These are phyloP conservation scores for Spea hammondii DNA, from an alignment of 2,797 vertebrate species.

Conservation along the genomic window DNA sequence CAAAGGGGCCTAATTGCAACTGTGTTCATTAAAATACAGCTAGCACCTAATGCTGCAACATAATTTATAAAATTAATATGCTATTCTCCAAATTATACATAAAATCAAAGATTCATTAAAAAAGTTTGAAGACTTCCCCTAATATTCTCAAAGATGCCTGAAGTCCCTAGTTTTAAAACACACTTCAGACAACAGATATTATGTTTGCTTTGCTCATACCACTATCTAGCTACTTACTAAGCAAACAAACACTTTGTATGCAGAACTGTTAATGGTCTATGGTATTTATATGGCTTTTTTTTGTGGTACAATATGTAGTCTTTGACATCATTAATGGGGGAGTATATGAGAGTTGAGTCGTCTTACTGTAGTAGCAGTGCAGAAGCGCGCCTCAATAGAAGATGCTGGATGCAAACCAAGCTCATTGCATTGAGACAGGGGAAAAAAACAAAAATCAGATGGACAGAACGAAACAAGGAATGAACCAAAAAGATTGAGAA, in stretches of 20 bases:
- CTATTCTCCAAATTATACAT: slow-evolving; percentile 55
- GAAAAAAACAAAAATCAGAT: too few species aligned
- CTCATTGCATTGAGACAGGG: too few species aligned
- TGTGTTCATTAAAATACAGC: slow-evolving; percentile 55
- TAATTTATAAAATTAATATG: slow-evolving; percentile 63
- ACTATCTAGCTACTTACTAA: slow-evolving; percentile 56
- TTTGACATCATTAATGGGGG: slow-evolving; percentile 1
- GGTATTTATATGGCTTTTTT: slow-evolving; percentile 63
- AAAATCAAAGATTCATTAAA: slow-evolving; percentile 65
- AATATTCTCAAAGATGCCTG: slow-evolving; percentile 58
- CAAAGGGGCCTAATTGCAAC: slow-evolving; percentile 45
- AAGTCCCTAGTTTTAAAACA: slow-evolving; percentile 64
- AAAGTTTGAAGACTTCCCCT: slow-evolving; percentile 57
- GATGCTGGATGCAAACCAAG: too few species aligned
- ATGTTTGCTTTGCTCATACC: slow-evolving; percentile 59
- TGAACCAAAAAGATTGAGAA: too few species aligned
- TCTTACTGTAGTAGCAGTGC: too few species aligned
- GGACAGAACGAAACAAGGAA: too few species aligned
- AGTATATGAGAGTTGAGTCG: too few species aligned
- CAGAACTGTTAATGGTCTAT: slow-evolving; percentile 68
- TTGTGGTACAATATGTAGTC: not conserved
- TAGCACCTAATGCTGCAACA: slow-evolving; percentile 61
- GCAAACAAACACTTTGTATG: slow-evolving; percentile 51
- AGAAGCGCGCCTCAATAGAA: too few species aligned
- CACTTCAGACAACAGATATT: slow-evolving; percentile 66